Conservation (phyloP, 2,113 vertebrate genomes). For the Pica pica region DNA sequence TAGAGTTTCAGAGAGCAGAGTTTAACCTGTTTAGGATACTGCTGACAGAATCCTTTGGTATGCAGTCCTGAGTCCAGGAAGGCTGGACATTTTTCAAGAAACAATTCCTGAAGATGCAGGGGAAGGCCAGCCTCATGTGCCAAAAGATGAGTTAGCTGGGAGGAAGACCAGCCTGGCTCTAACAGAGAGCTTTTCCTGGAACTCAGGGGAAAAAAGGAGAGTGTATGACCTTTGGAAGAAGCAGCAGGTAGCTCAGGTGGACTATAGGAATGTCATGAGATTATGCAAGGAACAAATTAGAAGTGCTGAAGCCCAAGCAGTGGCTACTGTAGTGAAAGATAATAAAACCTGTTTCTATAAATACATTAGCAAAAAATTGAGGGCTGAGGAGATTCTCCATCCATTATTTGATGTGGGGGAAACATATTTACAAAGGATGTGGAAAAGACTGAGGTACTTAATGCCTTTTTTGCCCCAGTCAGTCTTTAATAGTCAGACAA, state of each 20-base stretch:
- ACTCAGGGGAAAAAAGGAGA: background rate
- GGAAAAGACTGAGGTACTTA: background rate
- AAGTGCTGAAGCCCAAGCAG: background rate
- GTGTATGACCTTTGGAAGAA: background rate
- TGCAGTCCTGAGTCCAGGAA: background rate
- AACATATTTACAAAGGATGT: background rate
- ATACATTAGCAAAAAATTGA: background rate
- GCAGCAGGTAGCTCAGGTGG: no score
- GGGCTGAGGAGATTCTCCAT: background rate
- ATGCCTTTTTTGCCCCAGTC: background rate
- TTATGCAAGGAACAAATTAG: background rate
- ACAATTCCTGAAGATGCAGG: fast-evolving
- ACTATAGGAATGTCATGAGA: background rate
- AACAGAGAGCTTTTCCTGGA: background rate
- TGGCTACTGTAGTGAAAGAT: background rate
- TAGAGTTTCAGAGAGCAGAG: background rate
- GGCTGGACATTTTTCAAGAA: background rate
- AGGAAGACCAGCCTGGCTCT: background rate
- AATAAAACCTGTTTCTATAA: background rate
- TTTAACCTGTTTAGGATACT: background rate
- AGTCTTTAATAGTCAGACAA: background rate
- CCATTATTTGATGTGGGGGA: fast-evolving
- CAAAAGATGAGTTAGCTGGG: fast-evolving
- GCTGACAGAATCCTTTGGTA: background rate
- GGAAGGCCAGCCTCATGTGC: fast-evolving